phyloP scores from a whole-genome alignment of 2,797 vertebrate species.

The Microtus agrestis region DNA sequence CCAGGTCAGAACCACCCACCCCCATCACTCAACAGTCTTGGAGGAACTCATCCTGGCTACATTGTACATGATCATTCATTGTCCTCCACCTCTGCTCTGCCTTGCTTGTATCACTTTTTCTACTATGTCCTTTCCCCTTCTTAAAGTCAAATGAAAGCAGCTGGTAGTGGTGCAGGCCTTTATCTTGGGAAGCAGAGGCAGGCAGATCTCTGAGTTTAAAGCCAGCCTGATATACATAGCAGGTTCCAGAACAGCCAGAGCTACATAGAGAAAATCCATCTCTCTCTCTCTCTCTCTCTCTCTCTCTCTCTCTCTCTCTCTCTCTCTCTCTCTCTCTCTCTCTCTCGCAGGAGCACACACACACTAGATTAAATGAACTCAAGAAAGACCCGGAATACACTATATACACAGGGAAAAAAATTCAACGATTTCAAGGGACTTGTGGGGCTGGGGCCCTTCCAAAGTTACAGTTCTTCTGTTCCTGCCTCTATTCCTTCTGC shows the following conservation, averaged over 20 bases:
- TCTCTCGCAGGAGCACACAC: background rate
- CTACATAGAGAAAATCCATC: no score
- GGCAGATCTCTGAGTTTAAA: background rate
- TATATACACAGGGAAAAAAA: background rate
- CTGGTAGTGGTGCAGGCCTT: background rate
- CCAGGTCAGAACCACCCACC: fast-evolving
- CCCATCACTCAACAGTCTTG: no score
- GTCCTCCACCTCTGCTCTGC: background rate
- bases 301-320: background rate
- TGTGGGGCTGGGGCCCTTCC: background rate
- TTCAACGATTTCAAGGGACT: background rate
- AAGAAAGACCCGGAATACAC: background rate
- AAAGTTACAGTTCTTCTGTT: background rate
- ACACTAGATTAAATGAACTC: background rate
- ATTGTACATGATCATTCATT: fast-evolving
- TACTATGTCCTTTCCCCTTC: no score
- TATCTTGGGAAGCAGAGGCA: no score
- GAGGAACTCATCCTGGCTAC: background rate
- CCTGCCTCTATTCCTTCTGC: background rate
- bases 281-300: no score
- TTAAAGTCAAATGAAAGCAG: background rate
- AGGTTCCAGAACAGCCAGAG: no score
- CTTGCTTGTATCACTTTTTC: background rate
- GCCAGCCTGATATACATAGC: no score
- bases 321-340: background rate